These are phyloP conservation scores for Nemopilema nomurai DNA, from an alignment of 30 jellyfish, hydroid and myxozoan species.

Conservation along the genomic window DNA sequence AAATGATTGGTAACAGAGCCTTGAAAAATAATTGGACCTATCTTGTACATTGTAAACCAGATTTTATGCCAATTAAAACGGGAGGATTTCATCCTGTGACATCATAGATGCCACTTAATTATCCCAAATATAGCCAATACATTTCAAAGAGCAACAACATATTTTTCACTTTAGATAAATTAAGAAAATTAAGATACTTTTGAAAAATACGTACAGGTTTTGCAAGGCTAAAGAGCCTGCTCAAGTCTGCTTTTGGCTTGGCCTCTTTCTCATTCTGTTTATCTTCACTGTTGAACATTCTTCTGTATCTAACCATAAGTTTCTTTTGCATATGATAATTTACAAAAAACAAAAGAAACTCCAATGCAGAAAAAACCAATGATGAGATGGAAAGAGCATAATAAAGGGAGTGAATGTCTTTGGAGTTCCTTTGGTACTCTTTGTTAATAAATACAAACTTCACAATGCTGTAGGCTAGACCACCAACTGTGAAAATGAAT, in stretches of 20 bases:
- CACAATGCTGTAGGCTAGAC: slow-evolving; percentile 61
- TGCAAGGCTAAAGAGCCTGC: slow-evolving; percentile 70
- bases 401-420: slow-evolving; percentile 32
- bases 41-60: too few relatives aligned
- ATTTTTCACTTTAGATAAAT: too few relatives aligned
- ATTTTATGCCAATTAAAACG: too few relatives aligned
- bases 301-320: slow-evolving; percentile 29
- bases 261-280: slow-evolving; percentile 27
- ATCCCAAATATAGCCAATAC: too few relatives aligned
- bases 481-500: slow-evolving; percentile 20
- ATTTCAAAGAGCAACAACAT: too few relatives aligned
- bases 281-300: slow-evolving; percentile 9
- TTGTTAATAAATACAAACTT: slow-evolving; percentile 56
- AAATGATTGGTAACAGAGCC: too few relatives aligned
- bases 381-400: slow-evolving; percentile 69
- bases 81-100: too few relatives aligned
- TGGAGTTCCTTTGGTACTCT: slow-evolving; percentile 20
- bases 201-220: slow-evolving; percentile 75
- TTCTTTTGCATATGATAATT: slow-evolving; percentile 36
- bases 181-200: background rate
- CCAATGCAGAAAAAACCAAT: slow-evolving; percentile 59
- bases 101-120: too few relatives aligned
- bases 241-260: slow-evolving; percentile 58
- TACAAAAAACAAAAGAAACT: slow-evolving; percentile 42
- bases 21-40: too few relatives aligned